Evolutionary conservation across 2,888 invertebrate species (phyloP).

Genomic region (Cynaeus angustus): DNA sequence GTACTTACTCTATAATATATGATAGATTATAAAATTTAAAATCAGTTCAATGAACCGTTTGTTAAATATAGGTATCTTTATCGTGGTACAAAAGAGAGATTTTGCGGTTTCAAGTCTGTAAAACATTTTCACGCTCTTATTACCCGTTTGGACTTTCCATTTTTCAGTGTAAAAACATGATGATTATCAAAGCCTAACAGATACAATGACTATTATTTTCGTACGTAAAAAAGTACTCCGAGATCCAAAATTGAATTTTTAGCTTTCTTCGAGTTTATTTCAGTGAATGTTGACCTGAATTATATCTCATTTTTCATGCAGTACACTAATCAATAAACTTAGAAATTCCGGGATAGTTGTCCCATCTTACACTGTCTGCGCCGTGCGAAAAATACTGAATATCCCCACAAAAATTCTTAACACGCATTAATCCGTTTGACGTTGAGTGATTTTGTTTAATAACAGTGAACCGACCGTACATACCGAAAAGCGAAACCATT

Average conservation of each 20-base stretch:
- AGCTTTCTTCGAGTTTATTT: not conserved
- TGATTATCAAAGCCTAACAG: no score
- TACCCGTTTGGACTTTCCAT: not conserved
- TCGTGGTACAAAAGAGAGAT: not conserved
- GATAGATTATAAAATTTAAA: not conserved
- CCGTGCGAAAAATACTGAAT: conserved; percentile 9
- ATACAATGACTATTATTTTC: no score
- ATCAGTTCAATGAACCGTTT: not conserved
- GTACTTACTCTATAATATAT: not conserved
- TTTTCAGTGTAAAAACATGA: not conserved
- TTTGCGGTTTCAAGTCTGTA: not conserved
- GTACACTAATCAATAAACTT: not conserved
- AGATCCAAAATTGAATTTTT: not conserved
- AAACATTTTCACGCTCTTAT: not conserved
- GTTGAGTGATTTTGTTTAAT: conserved; percentile 29
- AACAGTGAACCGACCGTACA: not conserved
- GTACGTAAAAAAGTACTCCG: not conserved
- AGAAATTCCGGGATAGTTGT: not conserved
- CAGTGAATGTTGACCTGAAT: not conserved
- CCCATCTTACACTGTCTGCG: not conserved
- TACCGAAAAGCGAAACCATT: conserved; percentile 6
- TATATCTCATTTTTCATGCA: no score
- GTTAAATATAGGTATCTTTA: not conserved
- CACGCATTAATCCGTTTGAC: conserved; percentile 12
- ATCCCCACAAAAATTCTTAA: not conserved